Evolutionary conservation across 2,113 vertebrate species (phyloP).

Genomic region (Ciconia boyciana): DNA sequence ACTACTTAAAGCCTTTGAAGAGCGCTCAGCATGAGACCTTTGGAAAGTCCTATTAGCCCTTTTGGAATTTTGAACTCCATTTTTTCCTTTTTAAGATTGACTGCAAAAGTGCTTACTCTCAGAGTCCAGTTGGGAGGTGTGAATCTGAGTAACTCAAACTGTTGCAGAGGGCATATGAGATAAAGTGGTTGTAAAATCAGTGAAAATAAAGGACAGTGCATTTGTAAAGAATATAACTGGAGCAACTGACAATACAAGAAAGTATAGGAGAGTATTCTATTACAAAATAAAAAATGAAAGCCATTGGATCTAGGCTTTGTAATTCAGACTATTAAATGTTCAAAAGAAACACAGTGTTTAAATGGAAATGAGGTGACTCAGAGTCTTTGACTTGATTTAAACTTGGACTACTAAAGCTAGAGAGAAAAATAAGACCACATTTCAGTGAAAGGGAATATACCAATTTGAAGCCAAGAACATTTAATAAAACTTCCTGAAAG

Average conservation of each 20-base stretch:
- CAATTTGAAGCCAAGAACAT: slow-evolving; percentile 22
- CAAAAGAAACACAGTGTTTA: slow-evolving; percentile 37
- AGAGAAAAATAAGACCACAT: slow-evolving; percentile 24
- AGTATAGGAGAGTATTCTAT: background rate
- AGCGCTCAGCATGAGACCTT: background rate
- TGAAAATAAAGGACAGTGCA: slow-evolving; percentile 22
- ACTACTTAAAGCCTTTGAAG: background rate
- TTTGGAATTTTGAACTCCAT: slow-evolving; percentile 10
- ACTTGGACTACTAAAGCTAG: background rate
- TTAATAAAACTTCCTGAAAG: slow-evolving; percentile 51
- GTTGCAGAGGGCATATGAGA: background rate
- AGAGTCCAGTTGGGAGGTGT: background rate
- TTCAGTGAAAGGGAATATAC: slow-evolving; percentile 36
- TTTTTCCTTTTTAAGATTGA: slow-evolving; percentile 11
- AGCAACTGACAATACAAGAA: slow-evolving; percentile 14
- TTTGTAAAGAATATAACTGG: slow-evolving; percentile 15
- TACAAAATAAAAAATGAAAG: slow-evolving; percentile 44
- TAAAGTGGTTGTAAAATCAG: slow-evolving; percentile 29
- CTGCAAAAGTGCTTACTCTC: slow-evolving; percentile 4
- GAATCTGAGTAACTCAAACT: slow-evolving; percentile 29
- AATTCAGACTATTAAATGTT: slow-evolving; percentile 45
- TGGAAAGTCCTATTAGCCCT: background rate
- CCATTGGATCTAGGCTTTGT: slow-evolving; percentile 12
- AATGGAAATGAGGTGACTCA: slow-evolving; percentile 40
- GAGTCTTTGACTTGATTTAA: slow-evolving; percentile 48